Evolutionary conservation across 2,888 invertebrate species (phyloP).

Genomic region (Napeogenes inachia): DNA sequence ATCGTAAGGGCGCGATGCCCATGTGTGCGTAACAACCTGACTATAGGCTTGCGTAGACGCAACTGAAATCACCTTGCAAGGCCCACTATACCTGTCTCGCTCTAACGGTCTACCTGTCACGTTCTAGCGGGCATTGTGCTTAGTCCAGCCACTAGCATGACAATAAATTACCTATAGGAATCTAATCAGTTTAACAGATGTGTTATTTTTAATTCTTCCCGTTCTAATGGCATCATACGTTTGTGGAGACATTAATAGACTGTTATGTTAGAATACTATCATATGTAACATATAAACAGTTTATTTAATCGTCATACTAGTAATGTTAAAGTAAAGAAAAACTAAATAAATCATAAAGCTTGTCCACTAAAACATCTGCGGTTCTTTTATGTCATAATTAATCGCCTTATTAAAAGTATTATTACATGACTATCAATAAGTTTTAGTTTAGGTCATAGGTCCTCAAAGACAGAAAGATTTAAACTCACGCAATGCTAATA

Average conservation of each 20-base stretch:
- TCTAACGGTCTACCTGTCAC: conserved; percentile 52
- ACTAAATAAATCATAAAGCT: no score
- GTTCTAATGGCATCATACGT: conserved; percentile 45
- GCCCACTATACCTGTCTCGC: conserved; percentile 67
- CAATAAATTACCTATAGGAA: conserved; percentile 76
- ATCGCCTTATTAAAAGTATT: no score
- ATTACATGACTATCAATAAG: conserved; percentile 13
- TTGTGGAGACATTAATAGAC: conserved; percentile 33
- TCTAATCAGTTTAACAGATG: conserved; percentile 76
- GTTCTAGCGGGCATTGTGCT: conserved; percentile 75
- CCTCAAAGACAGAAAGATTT: conserved; percentile 15
- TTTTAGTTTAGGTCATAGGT: conserved; percentile 14
- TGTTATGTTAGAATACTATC: conserved; percentile 14
- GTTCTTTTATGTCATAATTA: no score
- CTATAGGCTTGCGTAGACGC: conserved; percentile 71
- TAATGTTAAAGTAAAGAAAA: no score
- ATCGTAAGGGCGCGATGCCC: conserved; percentile 41
- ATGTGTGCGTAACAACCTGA: conserved; percentile 69
- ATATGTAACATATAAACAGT: neutral
- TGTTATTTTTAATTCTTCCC: conserved; percentile 56
- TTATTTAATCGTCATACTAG: no score
- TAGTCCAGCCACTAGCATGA: conserved; percentile 58
- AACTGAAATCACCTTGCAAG: conserved; percentile 78
- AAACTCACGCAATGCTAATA: conserved; percentile 17
- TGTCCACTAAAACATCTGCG: no score